Base-by-base conservation (phyloP, 2,797 vertebrate genomes). In the Glossophaga mutica region DNA sequence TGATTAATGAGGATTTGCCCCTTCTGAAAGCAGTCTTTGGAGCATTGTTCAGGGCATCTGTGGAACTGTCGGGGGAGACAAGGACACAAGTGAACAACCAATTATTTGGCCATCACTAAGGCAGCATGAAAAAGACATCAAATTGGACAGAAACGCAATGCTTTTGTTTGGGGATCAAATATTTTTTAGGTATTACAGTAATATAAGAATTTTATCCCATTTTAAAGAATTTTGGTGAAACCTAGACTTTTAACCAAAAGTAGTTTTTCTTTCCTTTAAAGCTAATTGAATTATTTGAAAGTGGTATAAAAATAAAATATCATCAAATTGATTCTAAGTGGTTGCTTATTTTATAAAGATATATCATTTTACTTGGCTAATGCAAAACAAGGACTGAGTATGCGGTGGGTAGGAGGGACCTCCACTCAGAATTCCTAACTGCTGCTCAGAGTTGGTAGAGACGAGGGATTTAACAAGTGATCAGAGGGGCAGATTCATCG, bases 1-100 rank as follows among this genome's bases (percentile, higher is more conserved):
- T 99, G 99, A 99, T 99, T 99, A 99, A 99, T 99, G 98, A 99
- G 99, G 98, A 98, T 98, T 99, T 98, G 97, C 98, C 98, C 98
- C 98, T 98, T 98, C 98, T 98, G 98, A 99, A 98, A 98, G 98
- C 98, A 98, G 98, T 95, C 98, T 98, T 98, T 98, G 98, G 98
- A 98, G 98, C 98, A 98, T 99, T 99, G 98, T 99, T 99, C 98
- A 96, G 98, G 98, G 99, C 98, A 99, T 99, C 99, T 99, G 98
- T 98, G 98, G 98, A 99, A 98, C 98, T 99, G 98, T 99, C 98
- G 98, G 98, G 98, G 98, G 98, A 99, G 98, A 99, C 98, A 99
- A 99, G 98, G 98, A 99, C 98, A 98, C 98, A 99, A 99, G 98
- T 98, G 98, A 99, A 99, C 98, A 99, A 99, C 98, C 98, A 99